These are phyloP conservation scores for Ormyrus nitidulus DNA, from an alignment of 2,888 invertebrate genomes.

Conservation along the genomic window DNA sequence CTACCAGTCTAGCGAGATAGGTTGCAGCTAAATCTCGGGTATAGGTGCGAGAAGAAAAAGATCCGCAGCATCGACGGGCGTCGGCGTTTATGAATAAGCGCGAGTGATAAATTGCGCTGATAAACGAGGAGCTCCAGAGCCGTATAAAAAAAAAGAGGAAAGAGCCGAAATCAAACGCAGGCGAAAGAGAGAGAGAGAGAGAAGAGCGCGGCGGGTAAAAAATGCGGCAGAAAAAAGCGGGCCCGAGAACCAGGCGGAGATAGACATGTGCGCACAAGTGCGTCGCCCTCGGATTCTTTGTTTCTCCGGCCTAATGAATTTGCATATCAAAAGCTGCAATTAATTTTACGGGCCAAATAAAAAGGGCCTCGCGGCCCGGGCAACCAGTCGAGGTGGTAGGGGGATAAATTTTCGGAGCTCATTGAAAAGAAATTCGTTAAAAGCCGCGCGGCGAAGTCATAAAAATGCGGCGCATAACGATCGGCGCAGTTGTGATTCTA, in stretches of 20 bases:
- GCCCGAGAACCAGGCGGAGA: neutral
- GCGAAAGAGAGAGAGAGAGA: too few species aligned
- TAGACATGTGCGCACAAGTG: neutral
- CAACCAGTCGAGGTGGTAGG: neutral
- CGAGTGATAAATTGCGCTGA: conserved; percentile 5
- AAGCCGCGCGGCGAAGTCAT: neutral
- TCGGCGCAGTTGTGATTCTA: neutral
- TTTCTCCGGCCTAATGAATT: conserved; percentile 8
- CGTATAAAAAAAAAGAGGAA: neutral
- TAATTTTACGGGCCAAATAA: neutral
- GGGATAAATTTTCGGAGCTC: neutral
- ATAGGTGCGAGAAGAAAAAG: too few species aligned
- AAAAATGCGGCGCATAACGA: conserved; percentile 10
- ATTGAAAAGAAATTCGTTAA: conserved; percentile 7
- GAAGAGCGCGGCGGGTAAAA: too few species aligned
- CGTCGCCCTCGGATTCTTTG: neutral
- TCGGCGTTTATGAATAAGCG: conserved; percentile 13
- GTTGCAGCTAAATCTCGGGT: too few species aligned
- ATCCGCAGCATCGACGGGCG: neutral
- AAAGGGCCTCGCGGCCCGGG: neutral
- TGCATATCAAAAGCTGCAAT: conserved; percentile 18
- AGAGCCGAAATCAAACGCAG: neutral
- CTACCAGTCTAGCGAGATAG: too few species aligned
- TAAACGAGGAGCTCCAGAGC: neutral
- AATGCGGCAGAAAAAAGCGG: too few species aligned